These are phyloP conservation scores for Amphipoea lucens DNA, from an alignment of 2,888 invertebrate species.

Conservation along the genomic window DNA sequence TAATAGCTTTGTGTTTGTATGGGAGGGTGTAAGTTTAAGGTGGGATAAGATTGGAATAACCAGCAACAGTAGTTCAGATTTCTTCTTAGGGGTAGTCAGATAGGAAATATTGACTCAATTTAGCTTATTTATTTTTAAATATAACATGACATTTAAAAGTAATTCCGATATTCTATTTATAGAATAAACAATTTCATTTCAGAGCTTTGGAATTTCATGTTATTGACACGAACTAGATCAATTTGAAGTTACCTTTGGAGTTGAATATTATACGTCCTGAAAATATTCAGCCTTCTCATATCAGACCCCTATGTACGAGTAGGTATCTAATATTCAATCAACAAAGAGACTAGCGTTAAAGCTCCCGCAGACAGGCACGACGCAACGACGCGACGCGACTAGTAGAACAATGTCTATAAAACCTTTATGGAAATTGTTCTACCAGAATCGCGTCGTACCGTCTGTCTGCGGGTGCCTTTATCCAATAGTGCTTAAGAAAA, in stretches of 20 bases:
- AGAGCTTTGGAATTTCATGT: neutral
- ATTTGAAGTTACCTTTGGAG: neutral
- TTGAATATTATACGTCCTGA: neutral
- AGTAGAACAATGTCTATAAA: neutral
- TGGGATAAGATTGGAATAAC: neutral
- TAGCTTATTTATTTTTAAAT: too few relatives aligned
- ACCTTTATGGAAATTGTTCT: neutral
- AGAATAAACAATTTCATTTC: too few relatives aligned
- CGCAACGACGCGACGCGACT: neutral
- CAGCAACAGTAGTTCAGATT: too few relatives aligned
- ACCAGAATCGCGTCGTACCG: neutral
- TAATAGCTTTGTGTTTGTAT: constrained; percentile 9
- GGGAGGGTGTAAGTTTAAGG: neutral
- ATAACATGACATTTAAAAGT: too few relatives aligned
- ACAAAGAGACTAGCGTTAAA: neutral
- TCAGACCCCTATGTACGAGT: too few relatives aligned
- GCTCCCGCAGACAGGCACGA: neutral
- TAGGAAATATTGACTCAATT: too few relatives aligned
- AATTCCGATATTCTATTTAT: too few relatives aligned
- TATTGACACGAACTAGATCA: neutral
- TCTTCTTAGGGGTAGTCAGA: too few relatives aligned
- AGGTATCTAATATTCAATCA: neutral
- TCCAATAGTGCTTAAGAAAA: neutral
- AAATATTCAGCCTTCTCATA: neutral
- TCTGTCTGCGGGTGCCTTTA: neutral